Evolutionary conservation across 2,113 vertebrate species (phyloP).

Genomic region (Carassius auratus): DNA sequence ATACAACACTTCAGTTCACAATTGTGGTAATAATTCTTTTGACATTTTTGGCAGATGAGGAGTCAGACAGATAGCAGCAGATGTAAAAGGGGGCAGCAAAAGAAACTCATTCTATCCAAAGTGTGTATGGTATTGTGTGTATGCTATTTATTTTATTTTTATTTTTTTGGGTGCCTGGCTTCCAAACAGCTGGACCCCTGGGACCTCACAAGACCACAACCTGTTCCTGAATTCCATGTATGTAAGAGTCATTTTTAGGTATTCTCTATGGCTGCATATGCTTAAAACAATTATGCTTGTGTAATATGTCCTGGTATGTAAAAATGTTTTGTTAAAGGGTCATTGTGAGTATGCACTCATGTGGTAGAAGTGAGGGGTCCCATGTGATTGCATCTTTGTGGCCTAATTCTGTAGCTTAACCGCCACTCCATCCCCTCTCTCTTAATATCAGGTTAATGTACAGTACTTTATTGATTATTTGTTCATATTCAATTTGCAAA

Average conservation of each 20-base stretch:
- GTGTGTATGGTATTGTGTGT: no score
- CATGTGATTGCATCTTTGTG: background rate
- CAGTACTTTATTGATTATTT: background rate
- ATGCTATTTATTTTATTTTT: no score
- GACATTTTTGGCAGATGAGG: no score
- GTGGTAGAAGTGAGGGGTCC: background rate
- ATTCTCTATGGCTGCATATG: background rate
- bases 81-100: no score
- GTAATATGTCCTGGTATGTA: background rate
- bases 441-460: background rate
- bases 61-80: no score
- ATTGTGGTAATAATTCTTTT: no score
- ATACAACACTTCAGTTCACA: no score
- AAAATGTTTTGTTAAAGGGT: background rate
- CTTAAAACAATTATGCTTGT: background rate
- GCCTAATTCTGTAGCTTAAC: background rate
- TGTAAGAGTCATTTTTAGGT: background rate
- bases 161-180: no score
- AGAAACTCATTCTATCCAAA: no score
- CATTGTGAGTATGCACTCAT: slow-evolving; percentile 15
- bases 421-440: background rate
- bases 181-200: background rate
- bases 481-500: background rate
- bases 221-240: background rate
- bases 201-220: background rate